phyloP scores from a whole-genome alignment of 2,888 invertebrate genomes.

The Netelia virgata region DNA sequence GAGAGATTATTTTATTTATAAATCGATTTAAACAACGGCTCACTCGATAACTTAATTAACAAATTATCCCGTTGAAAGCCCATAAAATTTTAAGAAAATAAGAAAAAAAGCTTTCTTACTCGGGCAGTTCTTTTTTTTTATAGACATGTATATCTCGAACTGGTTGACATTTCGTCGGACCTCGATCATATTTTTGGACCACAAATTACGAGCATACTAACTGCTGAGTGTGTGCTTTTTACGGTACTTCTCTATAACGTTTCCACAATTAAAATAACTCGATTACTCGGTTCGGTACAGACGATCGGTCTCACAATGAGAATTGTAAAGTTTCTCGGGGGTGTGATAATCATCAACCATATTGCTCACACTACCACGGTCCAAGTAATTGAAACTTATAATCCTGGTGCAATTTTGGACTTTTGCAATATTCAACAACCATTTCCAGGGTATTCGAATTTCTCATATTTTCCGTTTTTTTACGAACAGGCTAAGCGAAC shows the following conservation, averaged over 20 bases:
- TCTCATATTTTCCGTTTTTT: no score
- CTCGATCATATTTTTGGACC: slow-evolving; percentile 23
- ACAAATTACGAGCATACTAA: slow-evolving; percentile 40
- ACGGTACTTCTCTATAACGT: slow-evolving; percentile 37
- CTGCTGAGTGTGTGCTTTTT: slow-evolving; percentile 17
- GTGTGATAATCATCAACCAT: slow-evolving; percentile 2
- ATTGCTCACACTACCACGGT: neutral
- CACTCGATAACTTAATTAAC: neutral
- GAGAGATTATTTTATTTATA: neutral
- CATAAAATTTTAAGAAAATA: neutral
- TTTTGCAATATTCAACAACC: neutral
- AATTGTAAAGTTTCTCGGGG: slow-evolving; percentile 5
- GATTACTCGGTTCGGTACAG: neutral
- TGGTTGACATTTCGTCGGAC: slow-evolving; percentile 27
- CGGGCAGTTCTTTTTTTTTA: neutral
- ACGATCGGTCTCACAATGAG: neutral
- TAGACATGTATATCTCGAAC: slow-evolving; percentile 56
- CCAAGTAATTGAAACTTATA: slow-evolving; percentile 35
- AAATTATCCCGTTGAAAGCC: neutral
- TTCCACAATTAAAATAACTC: neutral
- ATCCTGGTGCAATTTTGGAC: neutral
- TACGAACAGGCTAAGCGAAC: neutral
- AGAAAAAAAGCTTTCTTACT: no score
- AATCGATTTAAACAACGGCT: no score
- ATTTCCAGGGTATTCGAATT: neutral